Evolutionary conservation across 2,888 invertebrate genomes (phyloP).

Genomic region (Lumbricus terrestris): DNA sequence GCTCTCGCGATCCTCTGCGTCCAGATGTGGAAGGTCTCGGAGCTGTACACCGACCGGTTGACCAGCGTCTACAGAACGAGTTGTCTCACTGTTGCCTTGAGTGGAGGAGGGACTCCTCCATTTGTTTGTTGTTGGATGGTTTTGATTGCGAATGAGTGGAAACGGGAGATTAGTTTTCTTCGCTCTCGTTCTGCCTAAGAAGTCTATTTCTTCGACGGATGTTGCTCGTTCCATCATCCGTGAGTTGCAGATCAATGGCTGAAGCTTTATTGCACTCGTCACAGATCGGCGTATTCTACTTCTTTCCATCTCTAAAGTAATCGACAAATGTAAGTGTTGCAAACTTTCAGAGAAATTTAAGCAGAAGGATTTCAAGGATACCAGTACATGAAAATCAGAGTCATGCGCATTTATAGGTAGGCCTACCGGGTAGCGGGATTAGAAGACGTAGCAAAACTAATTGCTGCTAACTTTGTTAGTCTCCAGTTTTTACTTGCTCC

Average conservation of each 20-base stretch:
- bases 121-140: background rate
- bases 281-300: background rate
- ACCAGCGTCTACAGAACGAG: background rate
- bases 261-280: background rate
- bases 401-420: too few relatives aligned
- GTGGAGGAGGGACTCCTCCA: background rate
- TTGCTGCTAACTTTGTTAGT: too few relatives aligned
- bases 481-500: too few relatives aligned
- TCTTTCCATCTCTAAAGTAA: background rate
- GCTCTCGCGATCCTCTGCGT: background rate
- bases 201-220: background rate
- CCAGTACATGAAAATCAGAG: too few relatives aligned
- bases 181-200: background rate
- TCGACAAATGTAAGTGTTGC: background rate
- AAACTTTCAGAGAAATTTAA: too few relatives aligned
- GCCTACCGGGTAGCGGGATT: too few relatives aligned
- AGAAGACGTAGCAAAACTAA: too few relatives aligned
- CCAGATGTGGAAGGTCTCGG: background rate
- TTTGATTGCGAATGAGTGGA: background rate
- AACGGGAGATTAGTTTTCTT: background rate
- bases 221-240: background rate
- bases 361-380: too few relatives aligned
- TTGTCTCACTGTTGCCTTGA: background rate
- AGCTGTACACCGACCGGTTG: background rate
- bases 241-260: background rate